These are phyloP conservation scores for Streptopelia turtur DNA, from an alignment of 2,797 vertebrate species.

Conservation along the genomic window DNA sequence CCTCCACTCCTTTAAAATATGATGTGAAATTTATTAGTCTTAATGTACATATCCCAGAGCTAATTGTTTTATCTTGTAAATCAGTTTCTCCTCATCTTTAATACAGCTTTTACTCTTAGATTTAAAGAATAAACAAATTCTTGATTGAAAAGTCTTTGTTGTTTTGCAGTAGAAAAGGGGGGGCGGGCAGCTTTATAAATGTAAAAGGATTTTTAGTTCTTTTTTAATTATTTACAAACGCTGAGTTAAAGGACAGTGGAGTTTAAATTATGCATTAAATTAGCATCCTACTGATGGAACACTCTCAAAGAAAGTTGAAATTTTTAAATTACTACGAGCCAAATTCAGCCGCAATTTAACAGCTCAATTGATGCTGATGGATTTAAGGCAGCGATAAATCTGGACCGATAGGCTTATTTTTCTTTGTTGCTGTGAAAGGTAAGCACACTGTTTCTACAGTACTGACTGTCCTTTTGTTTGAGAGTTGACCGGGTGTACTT, in stretches of 20 bases:
- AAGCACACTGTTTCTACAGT: constrained; percentile 57
- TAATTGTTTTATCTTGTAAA: constrained; percentile 65
- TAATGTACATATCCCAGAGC: constrained; percentile 62
- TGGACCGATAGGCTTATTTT: constrained; percentile 19
- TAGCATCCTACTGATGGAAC: constrained; percentile 73
- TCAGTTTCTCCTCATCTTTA: constrained; percentile 34
- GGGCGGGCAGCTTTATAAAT: constrained; percentile 32
- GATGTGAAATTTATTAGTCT: constrained; percentile 55
- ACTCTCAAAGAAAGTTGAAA: constrained; percentile 33
- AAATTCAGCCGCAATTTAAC: constrained; percentile 39
- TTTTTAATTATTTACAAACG: constrained; percentile 76
- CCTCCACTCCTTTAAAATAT: constrained; percentile 40
- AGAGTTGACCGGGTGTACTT: constrained; percentile 51
- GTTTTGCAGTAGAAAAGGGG: constrained; percentile 49
- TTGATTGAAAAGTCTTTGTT: constrained; percentile 49
- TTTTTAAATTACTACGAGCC: constrained; percentile 23
- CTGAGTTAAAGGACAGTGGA: constrained; percentile 70
- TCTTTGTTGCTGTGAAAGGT: constrained; percentile 51
- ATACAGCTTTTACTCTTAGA: constrained; percentile 13
- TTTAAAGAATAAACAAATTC: constrained; percentile 39
- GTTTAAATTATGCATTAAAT: constrained; percentile 78
- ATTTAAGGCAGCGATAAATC: constrained; percentile 37
- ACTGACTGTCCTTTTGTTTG: constrained; percentile 63
- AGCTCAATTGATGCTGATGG: constrained; percentile 44
- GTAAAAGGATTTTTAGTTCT: constrained; percentile 49